Evolutionary conservation across 2,797 vertebrate species (phyloP), one percentile per base, ranked within the genome.

Genomic region (Enteromius afrohamiltoni): DNA sequence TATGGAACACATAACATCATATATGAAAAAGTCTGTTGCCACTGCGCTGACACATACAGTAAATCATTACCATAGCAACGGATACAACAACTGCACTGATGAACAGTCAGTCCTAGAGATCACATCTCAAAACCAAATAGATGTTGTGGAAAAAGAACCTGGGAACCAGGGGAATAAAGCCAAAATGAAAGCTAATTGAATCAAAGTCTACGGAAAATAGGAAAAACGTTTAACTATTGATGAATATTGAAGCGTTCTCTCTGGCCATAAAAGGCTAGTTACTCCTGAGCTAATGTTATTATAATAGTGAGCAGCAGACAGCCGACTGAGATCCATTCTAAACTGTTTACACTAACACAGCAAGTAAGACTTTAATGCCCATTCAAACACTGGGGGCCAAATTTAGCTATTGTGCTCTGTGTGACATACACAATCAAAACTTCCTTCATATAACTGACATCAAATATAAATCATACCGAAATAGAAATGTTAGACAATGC

Each of bases 341-440:
- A 88, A 92, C 83, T 91, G 91, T 95, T 93, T 93, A 94, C 87
- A 91, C 89, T 89, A 91, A 90, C 92, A 92, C 89, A 37, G 87
- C 89, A 83, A 82, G 91, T 85, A 89, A 87, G 79, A 84, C 91
- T 93, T 91, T 92, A 60, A 92, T 90, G 90, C 86, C 68, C 42
- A 73, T 90, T 92, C 92, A 91, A 88, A 60, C 55, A 26, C 55
- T 34, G 19, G 17, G 29, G 40, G 64, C 49, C 83, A 82, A 82
- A 62, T 60, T 23, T 78, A 47, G 60, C 64, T 45, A 19, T 34
- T 67, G 77, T 60, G 69, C 17, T 45, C 51, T 40, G 40, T 29
- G n/a, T 26, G 58, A 42, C 31, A 55, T n/a, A 13, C 21, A 45
- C n/a, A 53, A 58, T 47, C 26, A 82, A 29, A 65, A 17, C 49